Evolutionary conservation across 2,113 vertebrate genomes (phyloP).

Genomic region (Crypturellus undulatus): DNA sequence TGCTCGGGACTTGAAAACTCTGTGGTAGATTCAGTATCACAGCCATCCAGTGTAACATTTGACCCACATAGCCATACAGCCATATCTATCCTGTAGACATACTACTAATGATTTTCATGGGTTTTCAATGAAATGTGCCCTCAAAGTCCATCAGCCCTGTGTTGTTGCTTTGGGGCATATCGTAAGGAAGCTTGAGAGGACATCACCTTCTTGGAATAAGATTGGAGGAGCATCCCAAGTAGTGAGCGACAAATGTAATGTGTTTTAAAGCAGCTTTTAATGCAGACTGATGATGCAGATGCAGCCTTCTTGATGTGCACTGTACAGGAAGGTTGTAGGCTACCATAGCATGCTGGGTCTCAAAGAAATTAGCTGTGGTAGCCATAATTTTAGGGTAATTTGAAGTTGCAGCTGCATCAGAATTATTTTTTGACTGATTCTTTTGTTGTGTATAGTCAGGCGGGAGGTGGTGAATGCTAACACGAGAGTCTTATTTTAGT

Average conservation of each 20-base stretch:
- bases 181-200: neutral
- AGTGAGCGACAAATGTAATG: neutral
- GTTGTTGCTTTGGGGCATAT: neutral
- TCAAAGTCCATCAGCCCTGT: neutral
- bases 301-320: neutral
- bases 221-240: neutral
- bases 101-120: no score
- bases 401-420: neutral
- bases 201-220: neutral
- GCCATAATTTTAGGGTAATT: neutral
- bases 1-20: neutral
- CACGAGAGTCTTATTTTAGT: conserved; percentile 4
- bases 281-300: neutral
- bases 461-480: neutral
- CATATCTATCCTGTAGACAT: no score
- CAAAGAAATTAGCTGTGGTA: neutral
- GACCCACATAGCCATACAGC: no score
- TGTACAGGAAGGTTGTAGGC: neutral
- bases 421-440: neutral
- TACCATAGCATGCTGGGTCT: neutral
- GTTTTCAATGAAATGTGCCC: no score
- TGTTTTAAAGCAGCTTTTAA: neutral
- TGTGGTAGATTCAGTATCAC: neutral
- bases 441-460: conserved; percentile 40
- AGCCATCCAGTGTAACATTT: no score